A percentile compares a stretch with the other conserved stretches of the same genome.
These are phyloP conservation scores for Strix aluco DNA, from an alignment of 2,113 vertebrate genomes.

Conservation along the genomic window DNA sequence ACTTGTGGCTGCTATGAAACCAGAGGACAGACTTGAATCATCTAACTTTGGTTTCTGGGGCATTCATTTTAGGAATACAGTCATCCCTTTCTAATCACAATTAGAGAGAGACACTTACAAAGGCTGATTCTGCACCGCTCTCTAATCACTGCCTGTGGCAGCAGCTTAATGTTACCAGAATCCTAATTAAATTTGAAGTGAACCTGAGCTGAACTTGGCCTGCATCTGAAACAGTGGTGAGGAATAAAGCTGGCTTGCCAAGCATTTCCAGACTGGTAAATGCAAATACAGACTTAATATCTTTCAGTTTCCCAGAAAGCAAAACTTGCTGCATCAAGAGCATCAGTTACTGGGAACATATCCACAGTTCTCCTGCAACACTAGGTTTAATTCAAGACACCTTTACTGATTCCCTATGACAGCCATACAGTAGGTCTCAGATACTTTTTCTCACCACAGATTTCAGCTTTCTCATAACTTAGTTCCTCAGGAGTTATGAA, in stretches of 20 bases:
- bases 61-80: not conserved
- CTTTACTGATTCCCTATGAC: not conserved
- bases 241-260: not conserved
- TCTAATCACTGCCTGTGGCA: not conserved
- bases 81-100: not conserved
- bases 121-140: not conserved
- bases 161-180: not conserved
- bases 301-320: not conserved
- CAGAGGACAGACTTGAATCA: not conserved
- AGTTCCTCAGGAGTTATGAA: not conserved
- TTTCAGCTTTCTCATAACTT: not conserved
- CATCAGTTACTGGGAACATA: not conserved
- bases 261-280: not conserved
- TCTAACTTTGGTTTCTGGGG: not conserved
- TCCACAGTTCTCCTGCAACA: not conserved
- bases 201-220: not conserved
- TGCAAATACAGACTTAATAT: not conserved
- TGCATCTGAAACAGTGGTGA: not conserved
- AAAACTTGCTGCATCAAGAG: not conserved
- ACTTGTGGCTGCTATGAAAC: not conserved
- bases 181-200: conserved; percentile 1
- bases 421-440: not conserved
- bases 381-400: not conserved
- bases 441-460: not conserved
- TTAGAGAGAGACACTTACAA: not conserved